Base-by-base conservation (phyloP, 1,140 invertebrate genomes). In the Phocides pigmalion region DNA sequence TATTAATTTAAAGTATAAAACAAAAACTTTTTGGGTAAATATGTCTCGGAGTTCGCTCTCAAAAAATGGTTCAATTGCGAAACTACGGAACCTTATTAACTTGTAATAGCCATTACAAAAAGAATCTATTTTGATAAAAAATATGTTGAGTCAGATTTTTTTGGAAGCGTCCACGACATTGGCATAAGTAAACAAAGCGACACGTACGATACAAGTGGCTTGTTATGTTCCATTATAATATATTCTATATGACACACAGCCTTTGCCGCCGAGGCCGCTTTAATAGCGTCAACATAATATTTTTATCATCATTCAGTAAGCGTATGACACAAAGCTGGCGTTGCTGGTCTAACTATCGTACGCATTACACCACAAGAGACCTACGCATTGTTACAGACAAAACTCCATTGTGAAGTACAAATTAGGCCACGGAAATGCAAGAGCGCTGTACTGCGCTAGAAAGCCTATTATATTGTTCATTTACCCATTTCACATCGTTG, bases 301-400 rank as follows among this genome's bases (percentile, higher is more conserved):
- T 44, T 51, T 32, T 51, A 35, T 51, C 25, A 32, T 32, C 8
- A 51, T 51, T 51, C 49, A 35, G 49, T 51, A 17, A 51, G 6
- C 25, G 28, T n/a, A 35, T 51, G 25, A 51, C 49, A 49, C 46
- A 35, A 35, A 51, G 15, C 8, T 51, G 46, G 22, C 46, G 9
- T 37, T 19, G 19, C 49, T 12, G n/a, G n/a, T 17, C 4, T 51
- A 50, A 50, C 47, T 50, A 51, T 35, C 25, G n/a, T 8, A 47
- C 44, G 19, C 15, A 50, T 50, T 50, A 50, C 25, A 50, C 16
- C 8, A 32, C 47, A 15, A 32, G 22, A 22, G 32, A 2, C 32
- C 32, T 35, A 35, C 32, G 32, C 32, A 35, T 22, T 35, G 28
- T 32, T 2, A 35, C 32, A 35, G 32, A n/a, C 9, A 35, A 22